Evolutionary conservation across 2,113 vertebrate species (phyloP).

Genomic region (Helogale parvula): DNA sequence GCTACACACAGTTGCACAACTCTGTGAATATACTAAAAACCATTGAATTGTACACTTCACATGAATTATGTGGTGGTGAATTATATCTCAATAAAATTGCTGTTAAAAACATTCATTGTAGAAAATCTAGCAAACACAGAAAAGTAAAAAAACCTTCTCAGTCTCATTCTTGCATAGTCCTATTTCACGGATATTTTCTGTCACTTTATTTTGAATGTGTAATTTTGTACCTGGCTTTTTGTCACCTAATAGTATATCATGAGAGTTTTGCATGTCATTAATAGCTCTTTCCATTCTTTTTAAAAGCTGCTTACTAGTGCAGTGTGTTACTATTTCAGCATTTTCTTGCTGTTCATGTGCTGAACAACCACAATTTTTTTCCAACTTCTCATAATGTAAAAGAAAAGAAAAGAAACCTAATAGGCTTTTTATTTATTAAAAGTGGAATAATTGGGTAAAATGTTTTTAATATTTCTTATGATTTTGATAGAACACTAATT

Average conservation of each 20-base stretch:
- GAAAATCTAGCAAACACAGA: slow-evolving; percentile 5
- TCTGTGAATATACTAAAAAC: not conserved
- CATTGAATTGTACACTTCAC: not conserved
- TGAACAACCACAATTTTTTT: not conserved
- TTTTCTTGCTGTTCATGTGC: not conserved
- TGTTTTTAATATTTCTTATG: not conserved
- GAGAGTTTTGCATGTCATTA: not conserved
- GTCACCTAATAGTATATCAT: not conserved
- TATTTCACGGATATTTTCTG: not conserved
- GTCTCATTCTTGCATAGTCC: not conserved
- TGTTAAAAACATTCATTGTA: not conserved
- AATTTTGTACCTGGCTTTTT: not conserved
- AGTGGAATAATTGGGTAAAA: not conserved
- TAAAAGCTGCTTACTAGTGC: not conserved
- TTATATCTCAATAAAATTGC: not conserved
- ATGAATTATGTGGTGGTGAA: not conserved
- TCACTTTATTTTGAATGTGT: not conserved
- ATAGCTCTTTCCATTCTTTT: not conserved
- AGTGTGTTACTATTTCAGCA: not conserved
- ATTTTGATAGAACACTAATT: not conserved
- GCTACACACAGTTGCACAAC: not conserved
- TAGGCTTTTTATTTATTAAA: not conserved
- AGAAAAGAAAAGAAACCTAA: not conserved
- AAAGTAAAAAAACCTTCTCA: not conserved
- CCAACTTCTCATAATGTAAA: not conserved